Evolutionary conservation across 2,113 vertebrate genomes (phyloP).

Genomic region (Motacilla alba): DNA sequence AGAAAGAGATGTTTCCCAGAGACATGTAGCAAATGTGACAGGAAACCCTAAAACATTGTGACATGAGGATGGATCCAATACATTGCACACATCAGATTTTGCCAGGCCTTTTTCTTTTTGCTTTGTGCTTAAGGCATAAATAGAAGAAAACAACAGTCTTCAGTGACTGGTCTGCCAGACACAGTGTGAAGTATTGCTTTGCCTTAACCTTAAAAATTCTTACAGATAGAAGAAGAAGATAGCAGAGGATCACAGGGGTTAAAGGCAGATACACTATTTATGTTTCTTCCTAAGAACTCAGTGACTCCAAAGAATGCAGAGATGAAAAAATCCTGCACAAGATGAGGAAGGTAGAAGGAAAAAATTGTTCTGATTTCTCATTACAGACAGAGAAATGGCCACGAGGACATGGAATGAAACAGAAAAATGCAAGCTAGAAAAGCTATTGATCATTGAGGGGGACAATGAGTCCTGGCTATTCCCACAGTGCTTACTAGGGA

Average conservation of each 20-base stretch:
- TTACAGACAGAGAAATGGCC: background rate
- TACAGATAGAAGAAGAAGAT: background rate
- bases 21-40: background rate
- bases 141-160: background rate
- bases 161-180: background rate
- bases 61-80: background rate
- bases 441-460: background rate
- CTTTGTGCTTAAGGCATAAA: background rate
- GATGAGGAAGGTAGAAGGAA: background rate
- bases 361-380: background rate
- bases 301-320: background rate
- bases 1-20: background rate
- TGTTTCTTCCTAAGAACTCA: background rate
- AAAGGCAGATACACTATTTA: background rate
- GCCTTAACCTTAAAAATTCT: background rate
- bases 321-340: background rate
- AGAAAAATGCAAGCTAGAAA: background rate
- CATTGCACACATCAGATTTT: background rate
- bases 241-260: background rate
- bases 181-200: background rate
- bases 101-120: background rate
- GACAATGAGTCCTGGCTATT: background rate
- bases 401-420: background rate
- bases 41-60: background rate
- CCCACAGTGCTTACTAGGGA: background rate